A percentile compares a stretch with the other conserved stretches of the same genome.
These are phyloP conservation scores for Meloidogyne exigua DNA, from an alignment of 1,140 invertebrate genomes.

Conservation along the genomic window DNA sequence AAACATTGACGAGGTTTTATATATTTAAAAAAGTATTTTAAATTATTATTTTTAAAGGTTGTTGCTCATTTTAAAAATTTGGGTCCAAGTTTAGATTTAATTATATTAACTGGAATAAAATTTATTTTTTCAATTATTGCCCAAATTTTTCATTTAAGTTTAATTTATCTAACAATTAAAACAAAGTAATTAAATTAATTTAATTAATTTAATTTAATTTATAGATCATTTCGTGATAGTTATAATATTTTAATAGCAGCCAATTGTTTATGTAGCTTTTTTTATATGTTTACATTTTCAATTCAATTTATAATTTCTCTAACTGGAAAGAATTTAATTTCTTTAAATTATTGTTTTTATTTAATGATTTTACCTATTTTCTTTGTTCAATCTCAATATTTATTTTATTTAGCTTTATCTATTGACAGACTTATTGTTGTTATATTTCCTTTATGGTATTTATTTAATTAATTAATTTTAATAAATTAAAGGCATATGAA, in stretches of 20 bases:
- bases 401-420: slow-evolving; percentile 12
- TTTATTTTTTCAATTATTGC: neutral
- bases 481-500: neutral
- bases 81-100: neutral
- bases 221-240: neutral
- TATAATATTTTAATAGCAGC: slow-evolving; percentile 12
- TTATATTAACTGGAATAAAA: neutral
- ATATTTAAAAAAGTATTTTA: too few species aligned
- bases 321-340: neutral
- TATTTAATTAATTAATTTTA: neutral
- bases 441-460: slow-evolving; percentile 5
- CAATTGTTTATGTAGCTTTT: neutral
- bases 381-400: neutral
- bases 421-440: slow-evolving; percentile 1
- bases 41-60: neutral
- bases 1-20: too few species aligned
- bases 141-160: neutral
- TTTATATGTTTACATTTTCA: slow-evolving; percentile 7
- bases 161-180: neutral
- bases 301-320: neutral
- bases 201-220: too few species aligned
- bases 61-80: neutral
- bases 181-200: too few species aligned
- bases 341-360: neutral
- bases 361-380: slow-evolving; percentile 4